Evolutionary conservation across 2,888 invertebrate genomes (phyloP).

Genomic region (Phengaris alcon): DNA sequence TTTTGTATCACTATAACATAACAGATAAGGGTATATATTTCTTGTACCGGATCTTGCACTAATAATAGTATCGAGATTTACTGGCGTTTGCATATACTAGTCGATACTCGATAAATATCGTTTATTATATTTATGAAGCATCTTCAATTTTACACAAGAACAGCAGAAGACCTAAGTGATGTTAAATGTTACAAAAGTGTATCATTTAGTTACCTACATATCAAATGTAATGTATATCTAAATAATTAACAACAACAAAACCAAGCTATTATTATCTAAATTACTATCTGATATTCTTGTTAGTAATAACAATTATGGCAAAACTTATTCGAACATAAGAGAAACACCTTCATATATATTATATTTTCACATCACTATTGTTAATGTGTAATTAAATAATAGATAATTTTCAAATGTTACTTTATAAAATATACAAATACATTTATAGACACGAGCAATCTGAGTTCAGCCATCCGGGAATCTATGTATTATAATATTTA

Average conservation of each 20-base stretch:
- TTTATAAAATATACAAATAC: conserved; percentile 33
- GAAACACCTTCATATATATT: background rate
- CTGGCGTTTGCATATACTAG: background rate
- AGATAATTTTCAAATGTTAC: conserved; percentile 51
- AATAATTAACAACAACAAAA: background rate
- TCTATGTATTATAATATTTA: no score
- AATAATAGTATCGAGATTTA: background rate
- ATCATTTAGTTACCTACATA: background rate
- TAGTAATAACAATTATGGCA: background rate
- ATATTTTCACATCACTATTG: conserved; percentile 48
- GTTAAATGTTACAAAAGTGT: background rate
- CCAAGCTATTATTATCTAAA: background rate
- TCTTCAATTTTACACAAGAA: background rate
- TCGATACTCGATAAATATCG: background rate
- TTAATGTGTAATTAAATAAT: conserved; percentile 31
- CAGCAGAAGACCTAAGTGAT: background rate
- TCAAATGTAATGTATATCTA: background rate
- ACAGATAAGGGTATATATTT: no score
- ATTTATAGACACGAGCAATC: conserved; percentile 11
- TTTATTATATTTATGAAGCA: background rate
- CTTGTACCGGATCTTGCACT: no score
- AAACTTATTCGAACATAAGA: background rate
- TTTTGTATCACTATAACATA: no score
- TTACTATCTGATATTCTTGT: background rate
- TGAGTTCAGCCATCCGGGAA: background rate